Evolutionary conservation across 2,888 invertebrate species (phyloP).

Genomic region (Ecliptopera silaceata): DNA sequence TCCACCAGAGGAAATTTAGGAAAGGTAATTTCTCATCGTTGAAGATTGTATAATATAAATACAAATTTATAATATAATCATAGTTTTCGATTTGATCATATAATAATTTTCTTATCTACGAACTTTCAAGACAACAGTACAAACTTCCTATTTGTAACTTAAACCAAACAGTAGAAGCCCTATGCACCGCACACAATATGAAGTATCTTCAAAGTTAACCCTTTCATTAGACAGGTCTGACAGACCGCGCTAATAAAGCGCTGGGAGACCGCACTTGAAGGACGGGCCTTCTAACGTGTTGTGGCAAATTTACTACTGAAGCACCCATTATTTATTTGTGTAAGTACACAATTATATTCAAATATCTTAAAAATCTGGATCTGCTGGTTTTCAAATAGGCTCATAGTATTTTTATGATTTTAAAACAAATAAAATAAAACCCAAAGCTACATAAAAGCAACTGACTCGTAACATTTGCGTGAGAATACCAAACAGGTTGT

Average conservation of each 20-base stretch:
- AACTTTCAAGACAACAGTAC: neutral
- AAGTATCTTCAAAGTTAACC: slow-evolving; percentile 21
- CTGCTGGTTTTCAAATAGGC: too few species aligned
- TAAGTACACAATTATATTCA: too few species aligned
- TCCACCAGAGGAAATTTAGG: too few species aligned
- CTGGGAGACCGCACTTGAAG: slow-evolving; percentile 24
- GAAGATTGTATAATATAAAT: too few species aligned
- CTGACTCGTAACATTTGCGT: slow-evolving; percentile 14
- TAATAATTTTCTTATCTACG: too few species aligned
- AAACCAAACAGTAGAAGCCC: slow-evolving; percentile 3
- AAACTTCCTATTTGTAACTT: neutral
- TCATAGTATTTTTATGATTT: too few species aligned
- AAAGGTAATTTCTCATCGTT: too few species aligned
- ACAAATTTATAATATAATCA: too few species aligned
- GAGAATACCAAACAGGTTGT: slow-evolving; percentile 14
- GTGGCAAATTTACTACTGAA: slow-evolving; percentile 5
- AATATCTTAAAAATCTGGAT: too few species aligned
- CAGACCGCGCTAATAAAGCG: slow-evolving; percentile 31
- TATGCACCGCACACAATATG: slow-evolving; percentile 4
- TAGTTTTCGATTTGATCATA: too few species aligned
- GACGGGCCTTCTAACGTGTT: slow-evolving; percentile 16
- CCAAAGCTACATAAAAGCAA: slow-evolving; percentile 14
- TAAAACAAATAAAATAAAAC: slow-evolving; percentile 13
- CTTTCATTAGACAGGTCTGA: slow-evolving; percentile 18
- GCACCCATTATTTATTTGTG: neutral